Percentiles rank a stretch among this genome's conserved stretches.
Evolutionary conservation across 1,140 invertebrate genomes (phyloP).

Genomic region (Onthophagus taurus): DNA sequence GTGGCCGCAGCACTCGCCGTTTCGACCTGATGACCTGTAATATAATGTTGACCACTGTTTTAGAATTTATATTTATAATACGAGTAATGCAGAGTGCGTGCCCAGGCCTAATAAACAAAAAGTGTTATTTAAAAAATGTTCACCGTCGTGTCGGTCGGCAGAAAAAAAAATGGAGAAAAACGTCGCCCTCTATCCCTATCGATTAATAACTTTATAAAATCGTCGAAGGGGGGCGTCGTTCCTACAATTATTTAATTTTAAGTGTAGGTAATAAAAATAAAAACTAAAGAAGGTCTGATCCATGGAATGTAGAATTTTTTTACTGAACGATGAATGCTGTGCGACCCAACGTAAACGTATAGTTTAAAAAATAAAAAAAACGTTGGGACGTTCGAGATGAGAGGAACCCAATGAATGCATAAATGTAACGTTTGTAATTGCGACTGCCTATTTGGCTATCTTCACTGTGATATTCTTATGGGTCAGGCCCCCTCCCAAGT

Average conservation of each 20-base stretch:
- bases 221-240: no score
- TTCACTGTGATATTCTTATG: constrained; percentile 36
- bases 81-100: constrained; percentile 19
- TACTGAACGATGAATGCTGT: constrained; percentile 18
- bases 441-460: constrained; percentile 27
- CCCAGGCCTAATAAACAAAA: no score
- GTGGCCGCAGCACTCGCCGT: constrained; percentile 17
- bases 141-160: constrained; percentile 20
- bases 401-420: constrained; percentile 14
- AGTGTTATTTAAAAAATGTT: constrained; percentile 21
- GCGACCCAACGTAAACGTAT: no score
- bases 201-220: no score
- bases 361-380: constrained; percentile 12
- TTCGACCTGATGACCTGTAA: constrained; percentile 23
- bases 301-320: constrained; percentile 36
- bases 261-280: no score
- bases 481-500: constrained; percentile 30
- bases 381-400: constrained; percentile 2
- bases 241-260: constrained; percentile 18
- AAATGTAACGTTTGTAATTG: constrained; percentile 24
- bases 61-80: constrained; percentile 23
- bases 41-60: constrained; percentile 27
- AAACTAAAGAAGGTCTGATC: constrained; percentile 28
- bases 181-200: constrained; percentile 14
- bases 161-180: no score